phyloP scores from a whole-genome alignment of 2,888 invertebrate species.

The Tenodera sinensis region DNA sequence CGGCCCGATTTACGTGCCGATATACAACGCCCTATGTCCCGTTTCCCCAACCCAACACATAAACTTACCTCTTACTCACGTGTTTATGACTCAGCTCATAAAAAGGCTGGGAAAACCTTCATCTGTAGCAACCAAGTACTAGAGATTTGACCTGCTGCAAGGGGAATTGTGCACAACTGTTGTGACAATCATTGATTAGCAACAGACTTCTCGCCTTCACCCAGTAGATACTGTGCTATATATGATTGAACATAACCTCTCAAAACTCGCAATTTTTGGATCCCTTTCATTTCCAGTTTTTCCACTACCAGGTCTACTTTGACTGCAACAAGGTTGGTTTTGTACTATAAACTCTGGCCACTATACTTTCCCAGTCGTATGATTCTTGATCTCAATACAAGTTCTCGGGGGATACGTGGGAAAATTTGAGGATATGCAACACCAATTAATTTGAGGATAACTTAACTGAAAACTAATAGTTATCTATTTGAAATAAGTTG shows the following conservation, averaged over 20 bases:
- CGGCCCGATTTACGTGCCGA: neutral
- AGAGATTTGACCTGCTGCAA: neutral
- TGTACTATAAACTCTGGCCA: too few relatives aligned
- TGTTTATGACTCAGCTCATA: neutral
- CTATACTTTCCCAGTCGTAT: too few relatives aligned
- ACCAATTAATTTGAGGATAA: too few relatives aligned
- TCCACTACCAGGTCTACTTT: neutral
- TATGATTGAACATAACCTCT: neutral
- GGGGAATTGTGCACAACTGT: neutral
- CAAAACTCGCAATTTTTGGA: neutral
- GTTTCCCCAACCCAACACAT: neutral
- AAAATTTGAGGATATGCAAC: too few relatives aligned
- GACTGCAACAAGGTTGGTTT: too few relatives aligned
- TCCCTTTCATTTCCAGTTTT: neutral
- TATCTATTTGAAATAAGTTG: too few relatives aligned
- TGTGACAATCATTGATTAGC: neutral
- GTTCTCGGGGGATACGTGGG: too few relatives aligned
- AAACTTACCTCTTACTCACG: neutral
- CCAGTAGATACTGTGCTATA: neutral
- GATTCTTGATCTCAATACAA: too few relatives aligned
- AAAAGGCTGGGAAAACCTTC: neutral
- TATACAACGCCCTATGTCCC: neutral
- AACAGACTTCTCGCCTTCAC: neutral
- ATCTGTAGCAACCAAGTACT: neutral
- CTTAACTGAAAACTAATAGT: too few relatives aligned